phyloP scores from a whole-genome alignment of 2,888 invertebrate species.

The Stomorhina lunata region DNA sequence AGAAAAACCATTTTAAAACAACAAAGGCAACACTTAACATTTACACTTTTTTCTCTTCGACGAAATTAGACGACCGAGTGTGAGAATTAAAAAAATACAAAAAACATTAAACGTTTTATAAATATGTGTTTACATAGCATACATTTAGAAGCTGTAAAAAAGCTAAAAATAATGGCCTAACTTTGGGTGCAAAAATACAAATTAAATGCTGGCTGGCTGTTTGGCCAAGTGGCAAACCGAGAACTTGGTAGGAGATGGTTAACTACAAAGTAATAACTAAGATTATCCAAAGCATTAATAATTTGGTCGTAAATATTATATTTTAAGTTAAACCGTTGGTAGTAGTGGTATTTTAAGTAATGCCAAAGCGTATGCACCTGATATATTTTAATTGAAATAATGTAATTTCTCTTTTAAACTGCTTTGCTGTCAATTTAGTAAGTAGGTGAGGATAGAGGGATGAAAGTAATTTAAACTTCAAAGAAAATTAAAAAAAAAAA shows the following conservation, averaged over 20 bases:
- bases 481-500: no score
- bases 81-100: constrained; percentile 18
- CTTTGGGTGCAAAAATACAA: not conserved
- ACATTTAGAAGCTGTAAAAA: constrained; percentile 8
- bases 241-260: not conserved
- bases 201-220: not conserved
- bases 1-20: constrained; percentile 5
- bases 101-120: constrained; percentile 43
- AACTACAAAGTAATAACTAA: constrained; percentile 53
- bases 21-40: constrained; percentile 54
- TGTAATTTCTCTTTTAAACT: no score
- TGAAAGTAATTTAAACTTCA: no score
- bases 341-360: no score
- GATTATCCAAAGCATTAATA: constrained; percentile 45
- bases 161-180: constrained; percentile 24
- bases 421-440: no score
- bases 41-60: constrained; percentile 46
- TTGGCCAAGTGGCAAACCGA: not conserved
- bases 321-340: not conserved
- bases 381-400: no score
- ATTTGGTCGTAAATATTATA: constrained; percentile 23
- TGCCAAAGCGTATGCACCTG: no score
- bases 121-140: not conserved
- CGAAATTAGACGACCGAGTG: constrained; percentile 32
- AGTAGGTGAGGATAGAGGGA: no score